These are phyloP conservation scores for Probosciger aterrimus DNA, from an alignment of 2,113 vertebrate genomes.

Conservation along the genomic window DNA sequence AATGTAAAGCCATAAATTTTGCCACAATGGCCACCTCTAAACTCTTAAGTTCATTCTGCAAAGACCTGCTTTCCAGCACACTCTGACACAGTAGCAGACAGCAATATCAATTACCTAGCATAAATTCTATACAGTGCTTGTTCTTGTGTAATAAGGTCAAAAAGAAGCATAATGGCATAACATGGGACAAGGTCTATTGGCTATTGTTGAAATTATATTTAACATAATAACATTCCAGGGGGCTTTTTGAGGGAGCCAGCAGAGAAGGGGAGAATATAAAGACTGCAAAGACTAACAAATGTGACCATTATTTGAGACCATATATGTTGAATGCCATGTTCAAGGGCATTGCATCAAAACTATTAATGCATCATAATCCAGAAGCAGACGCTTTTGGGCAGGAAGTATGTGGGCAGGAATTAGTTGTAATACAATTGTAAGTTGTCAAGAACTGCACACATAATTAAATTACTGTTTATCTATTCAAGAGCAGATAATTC, in stretches of 20 bases:
- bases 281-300: neutral
- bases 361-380: neutral
- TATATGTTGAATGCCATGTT: neutral
- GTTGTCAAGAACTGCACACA: neutral
- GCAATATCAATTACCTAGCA: neutral
- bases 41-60: neutral
- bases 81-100: neutral
- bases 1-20: fast-evolving
- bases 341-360: neutral
- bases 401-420: neutral
- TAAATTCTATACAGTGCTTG: neutral
- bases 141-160: neutral
- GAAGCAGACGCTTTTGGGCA: neutral
- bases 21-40: neutral
- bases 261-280: neutral
- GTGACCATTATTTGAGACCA: neutral
- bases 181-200: fast-evolving
- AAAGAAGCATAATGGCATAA: neutral
- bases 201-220: neutral
- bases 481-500: neutral
- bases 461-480: neutral
- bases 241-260: neutral
- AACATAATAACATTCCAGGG: neutral
- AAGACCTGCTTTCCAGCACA: neutral
- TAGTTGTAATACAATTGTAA: neutral